Conservation (phyloP, 1,140 invertebrate species). For the Drosophila pruinosa region DNA sequence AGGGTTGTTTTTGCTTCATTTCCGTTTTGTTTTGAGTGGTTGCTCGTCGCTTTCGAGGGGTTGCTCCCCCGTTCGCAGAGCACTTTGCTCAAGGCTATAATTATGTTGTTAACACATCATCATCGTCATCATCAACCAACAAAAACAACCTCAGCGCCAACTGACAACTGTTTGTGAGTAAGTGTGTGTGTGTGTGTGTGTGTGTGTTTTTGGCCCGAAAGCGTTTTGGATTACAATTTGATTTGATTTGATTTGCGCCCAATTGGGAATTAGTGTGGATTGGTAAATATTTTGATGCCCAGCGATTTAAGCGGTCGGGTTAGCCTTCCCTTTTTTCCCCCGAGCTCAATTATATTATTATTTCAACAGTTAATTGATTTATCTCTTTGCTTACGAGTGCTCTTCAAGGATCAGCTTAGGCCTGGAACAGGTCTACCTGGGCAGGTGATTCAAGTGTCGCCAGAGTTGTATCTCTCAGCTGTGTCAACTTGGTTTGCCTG, state of each 20-base stretch:
- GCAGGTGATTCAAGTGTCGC: constrained; percentile 26
- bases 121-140: constrained; percentile 55
- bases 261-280: constrained; percentile 77
- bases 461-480: constrained; percentile 11
- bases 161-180: not conserved
- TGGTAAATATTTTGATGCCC: constrained; percentile 76
- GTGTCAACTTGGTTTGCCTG: constrained; percentile 1
- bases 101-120: constrained; percentile 83
- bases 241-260: constrained; percentile 76
- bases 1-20: constrained; percentile 72
- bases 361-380: constrained; percentile 70
- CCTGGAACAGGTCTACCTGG: not conserved
- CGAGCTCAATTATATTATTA: constrained; percentile 40
- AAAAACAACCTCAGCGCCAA: constrained; percentile 17
- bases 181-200: not conserved
- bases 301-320: constrained; percentile 44
- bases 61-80: constrained; percentile 43
- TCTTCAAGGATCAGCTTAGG: not conserved
- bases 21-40: constrained; percentile 78
- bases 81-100: constrained; percentile 78
- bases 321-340: constrained; percentile 25
- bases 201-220: constrained; percentile 47
- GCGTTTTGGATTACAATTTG: constrained; percentile 81
- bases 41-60: constrained; percentile 56
- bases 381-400: constrained; percentile 18